A percentile compares a stretch with the other conserved stretches of the same genome.
phyloP scores from a whole-genome alignment of 2,888 invertebrate species.

The Ferdinandea cuprea region DNA sequence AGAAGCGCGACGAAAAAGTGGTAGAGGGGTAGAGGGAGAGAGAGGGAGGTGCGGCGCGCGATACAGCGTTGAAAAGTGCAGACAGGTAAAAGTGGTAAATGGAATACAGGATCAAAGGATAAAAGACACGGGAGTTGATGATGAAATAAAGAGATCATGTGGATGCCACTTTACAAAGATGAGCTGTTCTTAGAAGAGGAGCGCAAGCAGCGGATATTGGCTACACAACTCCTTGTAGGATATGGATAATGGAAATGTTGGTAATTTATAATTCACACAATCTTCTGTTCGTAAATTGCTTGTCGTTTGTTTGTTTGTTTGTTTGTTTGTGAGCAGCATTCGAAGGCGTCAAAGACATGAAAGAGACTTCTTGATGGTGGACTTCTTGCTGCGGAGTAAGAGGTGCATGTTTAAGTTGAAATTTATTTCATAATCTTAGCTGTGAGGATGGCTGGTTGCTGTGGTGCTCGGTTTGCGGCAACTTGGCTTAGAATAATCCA shows the following conservation, averaged over 20 bases:
- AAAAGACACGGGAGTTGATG: conserved; percentile 51
- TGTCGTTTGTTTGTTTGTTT: conserved; percentile 36
- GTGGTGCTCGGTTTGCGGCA: no score
- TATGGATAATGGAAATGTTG: conserved; percentile 57
- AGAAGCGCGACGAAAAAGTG: neutral
- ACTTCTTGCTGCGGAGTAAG: no score
- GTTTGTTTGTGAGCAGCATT: conserved; percentile 19
- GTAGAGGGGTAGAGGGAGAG: neutral
- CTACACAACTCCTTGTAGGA: conserved; percentile 31
- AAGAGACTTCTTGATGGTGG: conserved; percentile 8
- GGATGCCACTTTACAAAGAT: conserved; percentile 52
- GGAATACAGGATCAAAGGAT: conserved; percentile 72
- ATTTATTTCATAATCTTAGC: no score
- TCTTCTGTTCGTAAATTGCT: neutral
- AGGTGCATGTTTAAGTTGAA: no score
- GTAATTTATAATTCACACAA: conserved; percentile 62
- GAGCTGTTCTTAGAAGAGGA: conserved; percentile 43
- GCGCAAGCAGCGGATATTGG: conserved; percentile 14
- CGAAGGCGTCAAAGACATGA: conserved; percentile 13
- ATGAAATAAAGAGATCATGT: conserved; percentile 64
- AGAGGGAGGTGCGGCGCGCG: no score
- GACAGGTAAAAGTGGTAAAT: conserved; percentile 39
- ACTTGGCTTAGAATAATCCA: no score
- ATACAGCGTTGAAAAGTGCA: no score
- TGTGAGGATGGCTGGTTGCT: no score